A percentile compares a stretch with the other conserved stretches of the same genome.
phyloP scores from a whole-genome alignment of 2,797 vertebrate species.

The Trematomus bernacchii region DNA sequence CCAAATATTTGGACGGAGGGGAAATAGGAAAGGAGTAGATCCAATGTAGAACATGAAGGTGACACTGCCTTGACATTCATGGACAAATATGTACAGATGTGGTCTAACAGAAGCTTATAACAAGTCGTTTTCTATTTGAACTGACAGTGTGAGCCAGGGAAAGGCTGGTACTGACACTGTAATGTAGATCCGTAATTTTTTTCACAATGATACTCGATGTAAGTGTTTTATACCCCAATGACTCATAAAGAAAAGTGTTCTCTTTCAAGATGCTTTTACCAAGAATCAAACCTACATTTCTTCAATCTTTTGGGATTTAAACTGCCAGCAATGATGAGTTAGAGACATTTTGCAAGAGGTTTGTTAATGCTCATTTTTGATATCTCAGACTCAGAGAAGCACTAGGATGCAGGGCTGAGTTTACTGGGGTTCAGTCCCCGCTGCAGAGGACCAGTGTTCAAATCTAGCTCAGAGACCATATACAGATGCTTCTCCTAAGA shows the following conservation, averaged over 20 bases:
- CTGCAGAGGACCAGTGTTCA: too few species aligned
- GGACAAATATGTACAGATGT: constrained; percentile 26
- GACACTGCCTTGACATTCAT: constrained; percentile 32
- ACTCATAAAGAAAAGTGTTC: neutral
- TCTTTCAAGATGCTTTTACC: neutral
- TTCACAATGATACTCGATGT: neutral
- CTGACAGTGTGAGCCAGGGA: neutral
- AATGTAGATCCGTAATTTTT: neutral
- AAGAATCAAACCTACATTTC: neutral
- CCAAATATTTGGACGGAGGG: constrained; percentile 74
- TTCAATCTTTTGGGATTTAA: too few species aligned
- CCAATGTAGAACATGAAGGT: constrained; percentile 27
- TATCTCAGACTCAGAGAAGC: too few species aligned
- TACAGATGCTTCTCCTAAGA: too few species aligned
- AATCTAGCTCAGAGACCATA: too few species aligned
- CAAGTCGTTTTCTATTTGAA: constrained; percentile 2
- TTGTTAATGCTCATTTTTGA: too few species aligned
- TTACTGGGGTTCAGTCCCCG: too few species aligned
- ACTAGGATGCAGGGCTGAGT: too few species aligned
- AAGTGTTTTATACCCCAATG: neutral
- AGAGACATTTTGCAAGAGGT: too few species aligned
- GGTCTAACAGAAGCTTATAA: constrained; percentile 9
- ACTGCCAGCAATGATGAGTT: too few species aligned
- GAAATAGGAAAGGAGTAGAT: constrained; percentile 46
- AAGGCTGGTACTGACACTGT: constrained; percentile 5